Conservation (phyloP, 2,797 vertebrate genomes). For the Hemibagrus guttatus region DNA sequence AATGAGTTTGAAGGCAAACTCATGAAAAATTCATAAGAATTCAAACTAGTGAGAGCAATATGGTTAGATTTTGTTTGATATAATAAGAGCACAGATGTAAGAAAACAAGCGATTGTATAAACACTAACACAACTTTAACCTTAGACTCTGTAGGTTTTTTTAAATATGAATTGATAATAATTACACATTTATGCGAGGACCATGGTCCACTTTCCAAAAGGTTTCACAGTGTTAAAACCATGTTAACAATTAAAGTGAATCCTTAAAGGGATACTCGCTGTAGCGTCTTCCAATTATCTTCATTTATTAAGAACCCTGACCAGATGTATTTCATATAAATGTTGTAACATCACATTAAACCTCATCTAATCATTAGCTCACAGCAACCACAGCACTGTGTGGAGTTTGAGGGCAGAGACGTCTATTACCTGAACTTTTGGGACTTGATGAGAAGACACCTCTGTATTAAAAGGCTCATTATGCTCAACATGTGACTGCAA, state of each 20-base stretch:
- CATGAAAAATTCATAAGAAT: neutral
- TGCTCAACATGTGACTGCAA: constrained; percentile 26
- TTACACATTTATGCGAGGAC: neutral
- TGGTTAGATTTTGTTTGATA: neutral
- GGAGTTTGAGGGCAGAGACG: neutral
- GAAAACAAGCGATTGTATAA: neutral
- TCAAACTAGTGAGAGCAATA: neutral
- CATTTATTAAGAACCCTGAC: neutral
- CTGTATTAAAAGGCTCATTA: constrained; percentile 31
- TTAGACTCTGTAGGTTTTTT: neutral
- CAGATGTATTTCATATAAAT: neutral
- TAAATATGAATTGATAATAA: neutral
- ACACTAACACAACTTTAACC: neutral
- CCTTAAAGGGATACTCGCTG: neutral
- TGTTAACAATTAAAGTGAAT: neutral
- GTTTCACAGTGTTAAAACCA: neutral
- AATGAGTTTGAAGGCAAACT: neutral
- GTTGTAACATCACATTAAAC: neutral
- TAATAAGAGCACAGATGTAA: neutral
- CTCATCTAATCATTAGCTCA: neutral
- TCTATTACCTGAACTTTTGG: neutral
- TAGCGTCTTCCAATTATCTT: neutral
- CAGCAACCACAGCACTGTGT: neutral
- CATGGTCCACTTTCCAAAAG: neutral
- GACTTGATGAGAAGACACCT: constrained; percentile 10